A percentile compares a stretch with the other conserved stretches of the same genome.
Conservation (phyloP, 2,797 vertebrate genomes). For the Aldrovandia affinis region DNA sequence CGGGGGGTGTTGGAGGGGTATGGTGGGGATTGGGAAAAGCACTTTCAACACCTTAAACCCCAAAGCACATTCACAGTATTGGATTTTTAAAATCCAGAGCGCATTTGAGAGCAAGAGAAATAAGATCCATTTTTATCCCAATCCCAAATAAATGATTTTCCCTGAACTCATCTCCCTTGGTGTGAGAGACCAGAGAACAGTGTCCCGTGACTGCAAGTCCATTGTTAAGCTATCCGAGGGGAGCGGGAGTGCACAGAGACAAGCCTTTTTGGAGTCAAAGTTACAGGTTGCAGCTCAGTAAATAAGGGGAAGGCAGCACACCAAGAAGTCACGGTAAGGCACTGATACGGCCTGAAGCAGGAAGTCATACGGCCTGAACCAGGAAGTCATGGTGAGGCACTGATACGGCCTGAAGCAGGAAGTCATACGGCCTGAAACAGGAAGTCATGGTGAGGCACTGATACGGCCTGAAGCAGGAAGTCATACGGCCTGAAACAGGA, state of each 20-base stretch:
- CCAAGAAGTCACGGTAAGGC: too few relatives aligned
- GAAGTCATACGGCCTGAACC: too few relatives aligned
- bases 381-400: too few relatives aligned
- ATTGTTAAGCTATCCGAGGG: neutral
- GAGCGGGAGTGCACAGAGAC: neutral
- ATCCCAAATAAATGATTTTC: neutral
- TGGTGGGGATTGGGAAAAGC: conserved; percentile 20
- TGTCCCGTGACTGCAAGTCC: neutral
- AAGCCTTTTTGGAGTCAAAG: neutral
- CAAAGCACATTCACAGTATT: neutral
- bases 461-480: too few relatives aligned
- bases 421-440: too few relatives aligned
- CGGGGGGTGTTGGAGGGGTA: conserved; percentile 48
- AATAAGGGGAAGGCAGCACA: neutral
- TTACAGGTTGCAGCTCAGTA: neutral
- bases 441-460: too few relatives aligned
- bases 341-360: too few relatives aligned
- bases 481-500: too few relatives aligned
- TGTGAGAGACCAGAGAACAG: neutral
- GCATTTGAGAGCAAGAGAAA: neutral
- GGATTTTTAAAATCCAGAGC: conserved; percentile 12
- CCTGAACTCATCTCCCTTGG: neutral
- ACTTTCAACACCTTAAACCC: conserved; percentile 6
- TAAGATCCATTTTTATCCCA: conserved; percentile 9
- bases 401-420: too few relatives aligned